Conservation (phyloP, 2,113 vertebrate species). For the Phylloscopus trochilus region DNA sequence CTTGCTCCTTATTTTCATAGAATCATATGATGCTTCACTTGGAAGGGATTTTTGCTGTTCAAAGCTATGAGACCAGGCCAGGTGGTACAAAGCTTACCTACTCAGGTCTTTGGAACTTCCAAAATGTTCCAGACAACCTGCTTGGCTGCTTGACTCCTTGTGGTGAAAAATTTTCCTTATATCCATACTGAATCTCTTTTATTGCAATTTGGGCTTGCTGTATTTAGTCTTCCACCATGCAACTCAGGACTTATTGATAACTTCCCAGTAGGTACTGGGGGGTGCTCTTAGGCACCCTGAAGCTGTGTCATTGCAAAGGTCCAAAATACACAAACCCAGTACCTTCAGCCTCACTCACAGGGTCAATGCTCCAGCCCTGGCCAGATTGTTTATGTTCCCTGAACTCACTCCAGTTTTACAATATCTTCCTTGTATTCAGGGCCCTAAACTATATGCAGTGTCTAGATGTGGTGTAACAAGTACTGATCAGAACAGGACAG, state of each 20-base stretch:
- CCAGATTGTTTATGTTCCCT: background rate
- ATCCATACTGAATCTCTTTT: background rate
- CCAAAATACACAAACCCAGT: background rate
- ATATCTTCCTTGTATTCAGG: background rate
- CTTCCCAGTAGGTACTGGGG: background rate
- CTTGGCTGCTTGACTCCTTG: background rate
- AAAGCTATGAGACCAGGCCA: background rate
- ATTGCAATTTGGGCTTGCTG: background rate
- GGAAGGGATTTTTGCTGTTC: background rate
- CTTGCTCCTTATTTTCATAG: background rate
- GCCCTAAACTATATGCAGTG: background rate
- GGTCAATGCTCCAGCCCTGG: background rate
- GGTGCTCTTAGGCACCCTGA: background rate
- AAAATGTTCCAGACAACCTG: background rate
- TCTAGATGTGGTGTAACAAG: background rate
- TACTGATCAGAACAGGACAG: background rate
- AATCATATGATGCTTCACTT: background rate
- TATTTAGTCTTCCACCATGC: background rate
- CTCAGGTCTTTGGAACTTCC: background rate
- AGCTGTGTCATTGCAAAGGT: background rate
- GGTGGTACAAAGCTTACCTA: background rate
- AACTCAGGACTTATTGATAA: background rate
- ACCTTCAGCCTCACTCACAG: background rate
- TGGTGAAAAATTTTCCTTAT: background rate
- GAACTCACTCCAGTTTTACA: background rate